Evolutionary conservation across 1,140 invertebrate genomes (phyloP).

Genomic region (Rhagoletis zephyria): DNA sequence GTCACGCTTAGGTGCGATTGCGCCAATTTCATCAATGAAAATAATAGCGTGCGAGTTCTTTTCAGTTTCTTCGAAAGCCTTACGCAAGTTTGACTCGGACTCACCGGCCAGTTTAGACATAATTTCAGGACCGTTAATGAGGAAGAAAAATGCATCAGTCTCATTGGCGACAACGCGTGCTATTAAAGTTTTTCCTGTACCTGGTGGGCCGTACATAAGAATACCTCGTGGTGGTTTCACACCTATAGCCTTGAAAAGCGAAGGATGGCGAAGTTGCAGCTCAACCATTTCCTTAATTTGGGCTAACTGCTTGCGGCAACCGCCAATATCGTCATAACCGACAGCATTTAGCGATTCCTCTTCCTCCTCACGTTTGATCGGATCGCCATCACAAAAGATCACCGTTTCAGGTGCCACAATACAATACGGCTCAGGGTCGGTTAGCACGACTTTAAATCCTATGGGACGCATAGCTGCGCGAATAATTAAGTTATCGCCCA

Average conservation of each 20-base stretch:
- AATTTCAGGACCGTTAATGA: constrained; percentile 99
- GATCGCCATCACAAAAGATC: constrained; percentile 99
- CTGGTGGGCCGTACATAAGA: too few species aligned
- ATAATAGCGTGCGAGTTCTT: constrained; percentile 95
- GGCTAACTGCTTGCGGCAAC: constrained; percentile 76
- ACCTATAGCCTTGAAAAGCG: constrained; percentile 96
- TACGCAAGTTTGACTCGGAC: constrained; percentile 96
- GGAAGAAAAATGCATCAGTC: constrained; percentile 75
- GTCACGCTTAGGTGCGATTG: too few species aligned
- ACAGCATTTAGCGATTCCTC: constrained; percentile 98
- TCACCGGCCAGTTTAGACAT: constrained; percentile 99
- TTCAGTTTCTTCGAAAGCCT: constrained; percentile 99
- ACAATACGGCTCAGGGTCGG: constrained; percentile 97
- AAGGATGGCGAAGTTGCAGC: constrained; percentile 96
- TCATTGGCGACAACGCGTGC: constrained; percentile 99
- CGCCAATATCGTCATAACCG: constrained; percentile 99
- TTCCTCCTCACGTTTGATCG: constrained; percentile 98
- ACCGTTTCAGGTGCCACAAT: constrained; percentile 99
- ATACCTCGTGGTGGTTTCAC: constrained; percentile 76
- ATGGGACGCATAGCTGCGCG: constrained; percentile 75
- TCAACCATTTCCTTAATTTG: constrained; percentile 99
- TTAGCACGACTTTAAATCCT: constrained; percentile 99
- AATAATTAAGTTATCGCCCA: constrained; percentile 97
- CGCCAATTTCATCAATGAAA: too few species aligned
- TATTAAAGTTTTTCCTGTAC: constrained; percentile 80